Percentiles rank a stretch among this genome's conserved stretches.
Evolutionary conservation across 2,888 invertebrate genomes (phyloP).

Genomic region (Rugalucina vietnamica): DNA sequence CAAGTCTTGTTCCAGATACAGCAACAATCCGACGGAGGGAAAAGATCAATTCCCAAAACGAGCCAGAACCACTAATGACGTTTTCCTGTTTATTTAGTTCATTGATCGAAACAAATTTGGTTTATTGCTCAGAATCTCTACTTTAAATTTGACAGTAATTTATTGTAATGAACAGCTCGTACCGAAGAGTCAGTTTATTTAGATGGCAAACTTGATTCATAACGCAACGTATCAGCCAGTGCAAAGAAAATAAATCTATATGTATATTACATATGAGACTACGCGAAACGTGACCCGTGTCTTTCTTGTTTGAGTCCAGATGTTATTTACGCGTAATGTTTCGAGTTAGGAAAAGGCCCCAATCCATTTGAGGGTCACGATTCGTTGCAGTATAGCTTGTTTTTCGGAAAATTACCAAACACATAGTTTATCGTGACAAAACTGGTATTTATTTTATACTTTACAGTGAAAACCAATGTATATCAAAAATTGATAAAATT

Average conservation of each 20-base stretch:
- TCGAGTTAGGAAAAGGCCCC: background rate
- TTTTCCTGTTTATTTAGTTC: background rate
- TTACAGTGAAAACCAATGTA: no score
- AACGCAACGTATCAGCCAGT: background rate
- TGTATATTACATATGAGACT: background rate
- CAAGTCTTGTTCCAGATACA: background rate
- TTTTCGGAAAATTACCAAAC: background rate
- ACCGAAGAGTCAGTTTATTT: background rate
- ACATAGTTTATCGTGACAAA: background rate
- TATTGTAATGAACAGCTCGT: background rate
- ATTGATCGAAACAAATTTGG: background rate
- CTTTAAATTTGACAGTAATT: background rate
- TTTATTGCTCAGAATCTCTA: background rate
- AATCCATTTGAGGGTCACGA: background rate
- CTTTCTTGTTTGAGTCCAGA: no score
- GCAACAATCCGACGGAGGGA: background rate
- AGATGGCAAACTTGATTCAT: background rate
- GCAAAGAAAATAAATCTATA: no score
- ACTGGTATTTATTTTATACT: no score
- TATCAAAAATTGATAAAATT: no score
- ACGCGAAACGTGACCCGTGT: background rate
- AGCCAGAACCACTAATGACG: background rate
- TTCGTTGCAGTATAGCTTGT: no score
- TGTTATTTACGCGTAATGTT: no score
- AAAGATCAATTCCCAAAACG: background rate